Conservation (phyloP, 2,888 invertebrate species). For the Temnothorax ravouxi region DNA sequence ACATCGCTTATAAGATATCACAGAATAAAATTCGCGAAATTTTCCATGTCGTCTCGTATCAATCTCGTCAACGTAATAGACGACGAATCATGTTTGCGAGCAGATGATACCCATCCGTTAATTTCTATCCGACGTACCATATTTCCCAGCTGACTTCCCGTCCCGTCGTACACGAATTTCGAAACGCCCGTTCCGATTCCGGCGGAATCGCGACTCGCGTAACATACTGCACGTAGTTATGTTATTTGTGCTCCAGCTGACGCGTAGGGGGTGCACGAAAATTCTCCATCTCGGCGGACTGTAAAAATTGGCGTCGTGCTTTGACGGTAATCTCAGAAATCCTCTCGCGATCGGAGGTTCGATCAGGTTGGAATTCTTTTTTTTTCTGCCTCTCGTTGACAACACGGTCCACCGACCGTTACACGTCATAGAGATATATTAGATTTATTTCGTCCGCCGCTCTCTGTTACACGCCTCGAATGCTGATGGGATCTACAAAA, state of each 20-base stretch:
- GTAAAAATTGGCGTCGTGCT: conserved; percentile 44
- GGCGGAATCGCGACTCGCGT: conserved; percentile 28
- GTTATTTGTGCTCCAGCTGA: conserved; percentile 53
- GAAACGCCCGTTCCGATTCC: conserved; percentile 36
- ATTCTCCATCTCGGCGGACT: conserved; percentile 31
- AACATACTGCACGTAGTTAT: conserved; percentile 47
- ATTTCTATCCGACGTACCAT: conserved; percentile 44
- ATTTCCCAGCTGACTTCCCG: conserved; percentile 64
- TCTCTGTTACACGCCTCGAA: conserved; percentile 26
- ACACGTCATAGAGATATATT: conserved; percentile 26
- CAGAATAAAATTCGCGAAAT: not conserved
- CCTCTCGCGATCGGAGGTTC: conserved; percentile 22
- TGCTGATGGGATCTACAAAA: conserved; percentile 43
- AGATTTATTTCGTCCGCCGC: conserved; percentile 41
- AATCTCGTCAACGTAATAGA: conserved; percentile 1
- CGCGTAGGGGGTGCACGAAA: conserved; percentile 24
- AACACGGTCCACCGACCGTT: conserved; percentile 8
- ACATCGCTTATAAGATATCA: not conserved
- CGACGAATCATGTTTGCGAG: conserved; percentile 24
- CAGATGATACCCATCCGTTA: conserved; percentile 42
- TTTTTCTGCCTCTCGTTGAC: not conserved
- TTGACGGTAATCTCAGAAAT: conserved; percentile 8
- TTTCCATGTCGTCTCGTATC: not conserved
- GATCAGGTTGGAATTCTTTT: conserved; percentile 27
- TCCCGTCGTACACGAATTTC: conserved; percentile 50